phyloP scores from a whole-genome alignment of 2,888 invertebrate genomes.

The Macrosoma leucophasiata region DNA sequence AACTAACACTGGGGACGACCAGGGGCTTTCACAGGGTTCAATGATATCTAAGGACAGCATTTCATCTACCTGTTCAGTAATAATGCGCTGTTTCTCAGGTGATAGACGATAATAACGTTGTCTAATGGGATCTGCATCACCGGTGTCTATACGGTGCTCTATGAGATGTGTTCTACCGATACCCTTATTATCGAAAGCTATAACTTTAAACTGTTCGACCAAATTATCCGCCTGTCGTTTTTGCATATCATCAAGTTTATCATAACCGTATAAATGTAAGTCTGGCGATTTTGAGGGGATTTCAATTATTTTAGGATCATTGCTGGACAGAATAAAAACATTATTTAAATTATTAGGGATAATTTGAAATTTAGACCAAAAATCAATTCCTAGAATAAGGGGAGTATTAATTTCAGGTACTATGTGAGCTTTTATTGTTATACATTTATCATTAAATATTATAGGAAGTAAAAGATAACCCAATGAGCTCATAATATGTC shows the following conservation, averaged over 20 bases:
- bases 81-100: conserved; percentile 17
- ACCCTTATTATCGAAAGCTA: conserved; percentile 16
- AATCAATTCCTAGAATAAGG: conserved; percentile 22
- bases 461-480: conserved; percentile 16
- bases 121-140: conserved; percentile 19
- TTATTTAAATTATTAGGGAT: conserved; percentile 7
- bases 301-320: no score
- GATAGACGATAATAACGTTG: conserved; percentile 23
- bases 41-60: conserved; percentile 10
- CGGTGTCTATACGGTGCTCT: conserved; percentile 25
- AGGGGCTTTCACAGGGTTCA: conserved; percentile 21
- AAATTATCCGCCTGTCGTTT: conserved; percentile 11
- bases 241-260: conserved; percentile 8
- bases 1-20: conserved; percentile 20
- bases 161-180: conserved; percentile 24
- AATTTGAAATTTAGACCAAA: conserved; percentile 13
- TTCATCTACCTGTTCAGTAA: conserved; percentile 11
- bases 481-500: conserved; percentile 4
- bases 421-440: conserved; percentile 16
- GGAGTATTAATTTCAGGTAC: conserved; percentile 16
- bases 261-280: conserved; percentile 5
- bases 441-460: conserved; percentile 11
- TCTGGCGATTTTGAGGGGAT: no score
- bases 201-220: conserved; percentile 15
- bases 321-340: no score